A percentile compares a stretch with the other conserved stretches of the same genome.
phyloP scores from a whole-genome alignment of 2,888 invertebrate genomes.

The Metallyticus violacea region DNA sequence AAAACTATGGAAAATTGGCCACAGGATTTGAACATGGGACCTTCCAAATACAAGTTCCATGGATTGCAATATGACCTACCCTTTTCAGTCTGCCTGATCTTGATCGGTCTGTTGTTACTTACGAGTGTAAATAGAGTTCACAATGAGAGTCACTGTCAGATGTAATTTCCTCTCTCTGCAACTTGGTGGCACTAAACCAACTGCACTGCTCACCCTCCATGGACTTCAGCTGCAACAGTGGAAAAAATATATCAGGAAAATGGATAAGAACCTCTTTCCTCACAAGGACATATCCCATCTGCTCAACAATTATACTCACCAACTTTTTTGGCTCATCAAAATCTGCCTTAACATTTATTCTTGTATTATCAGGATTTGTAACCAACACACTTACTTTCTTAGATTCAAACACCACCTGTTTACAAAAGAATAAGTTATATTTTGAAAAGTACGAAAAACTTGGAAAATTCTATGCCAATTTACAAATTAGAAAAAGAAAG shows the following conservation, averaged over 20 bases:
- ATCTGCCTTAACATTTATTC: constrained; percentile 54
- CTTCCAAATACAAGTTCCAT: no score
- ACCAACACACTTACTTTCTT: constrained; percentile 66
- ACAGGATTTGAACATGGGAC: no score
- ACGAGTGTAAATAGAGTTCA: not conserved
- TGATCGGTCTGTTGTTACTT: not conserved
- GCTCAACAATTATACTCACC: not conserved
- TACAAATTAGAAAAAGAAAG: not conserved
- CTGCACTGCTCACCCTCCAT: not conserved
- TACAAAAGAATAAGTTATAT: constrained; percentile 31
- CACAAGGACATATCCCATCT: not conserved
- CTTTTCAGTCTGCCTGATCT: no score
- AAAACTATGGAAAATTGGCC: no score
- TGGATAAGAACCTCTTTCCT: not conserved
- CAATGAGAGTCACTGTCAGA: not conserved
- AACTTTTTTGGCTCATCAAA: not conserved
- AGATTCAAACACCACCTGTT: constrained; percentile 66
- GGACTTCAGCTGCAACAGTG: not conserved
- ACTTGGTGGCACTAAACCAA: not conserved
- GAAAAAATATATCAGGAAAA: not conserved
- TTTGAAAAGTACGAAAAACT: not conserved
- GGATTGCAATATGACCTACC: no score
- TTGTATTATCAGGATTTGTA: constrained; percentile 63
- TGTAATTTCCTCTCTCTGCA: not conserved
- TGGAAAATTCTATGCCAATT: not conserved